These are phyloP conservation scores for Poeciliopsis presidionis DNA, from an alignment of 2,797 vertebrate species.

Conservation along the genomic window DNA sequence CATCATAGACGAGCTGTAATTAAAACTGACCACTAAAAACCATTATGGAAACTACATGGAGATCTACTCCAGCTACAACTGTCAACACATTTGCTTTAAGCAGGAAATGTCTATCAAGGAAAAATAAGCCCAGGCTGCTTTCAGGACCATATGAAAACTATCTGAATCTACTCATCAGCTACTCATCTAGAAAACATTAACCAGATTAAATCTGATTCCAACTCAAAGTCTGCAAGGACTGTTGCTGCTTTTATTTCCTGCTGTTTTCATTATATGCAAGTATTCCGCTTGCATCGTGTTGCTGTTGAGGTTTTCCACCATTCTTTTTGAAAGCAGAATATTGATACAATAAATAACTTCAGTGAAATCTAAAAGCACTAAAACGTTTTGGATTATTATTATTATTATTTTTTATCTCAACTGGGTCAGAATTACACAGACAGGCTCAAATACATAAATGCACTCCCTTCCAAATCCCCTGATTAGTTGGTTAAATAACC, in stretches of 20 bases:
- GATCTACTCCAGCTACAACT: constrained; percentile 12
- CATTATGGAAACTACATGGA: constrained; percentile 31
- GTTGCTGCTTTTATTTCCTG: neutral
- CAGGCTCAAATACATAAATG: neutral
- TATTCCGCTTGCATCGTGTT: neutral
- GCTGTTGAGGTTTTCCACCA: neutral
- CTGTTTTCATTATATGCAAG: neutral
- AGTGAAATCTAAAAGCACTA: neutral
- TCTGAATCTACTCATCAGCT: neutral
- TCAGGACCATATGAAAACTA: neutral
- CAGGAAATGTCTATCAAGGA: constrained; percentile 24
- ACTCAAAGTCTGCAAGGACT: neutral
- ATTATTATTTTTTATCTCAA: neutral
- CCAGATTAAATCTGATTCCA: neutral
- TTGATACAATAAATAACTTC: neutral
- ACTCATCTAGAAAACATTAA: constrained; percentile 2
- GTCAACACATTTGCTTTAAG: constrained; percentile 4
- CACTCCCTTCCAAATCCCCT: neutral
- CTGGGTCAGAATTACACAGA: neutral
- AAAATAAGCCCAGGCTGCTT: constrained; percentile 3
- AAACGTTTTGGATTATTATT: neutral
- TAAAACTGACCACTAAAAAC: constrained; percentile 21
- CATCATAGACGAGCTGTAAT: constrained; percentile 27
- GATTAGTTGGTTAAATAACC: neutral
- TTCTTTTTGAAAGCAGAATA: neutral